A percentile compares a stretch with the other conserved stretches of the same genome.
Conservation (phyloP, 1,140 invertebrate genomes). For the Ceratitis capitata region DNA sequence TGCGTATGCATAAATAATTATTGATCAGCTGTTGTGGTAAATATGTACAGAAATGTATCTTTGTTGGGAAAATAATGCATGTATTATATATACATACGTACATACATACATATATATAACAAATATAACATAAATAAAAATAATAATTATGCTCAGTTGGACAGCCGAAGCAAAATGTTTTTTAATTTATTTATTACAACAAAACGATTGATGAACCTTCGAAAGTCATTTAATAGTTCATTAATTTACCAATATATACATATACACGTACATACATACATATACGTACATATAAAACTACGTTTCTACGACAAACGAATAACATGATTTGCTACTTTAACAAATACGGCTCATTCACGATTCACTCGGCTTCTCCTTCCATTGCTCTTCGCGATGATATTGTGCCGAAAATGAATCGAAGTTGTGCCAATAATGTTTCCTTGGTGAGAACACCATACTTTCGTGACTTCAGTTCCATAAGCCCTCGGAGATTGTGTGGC, state of each 20-base stretch:
- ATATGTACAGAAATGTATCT: no score
- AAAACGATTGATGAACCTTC: not conserved
- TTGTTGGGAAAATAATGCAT: not conserved
- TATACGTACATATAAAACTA: no score
- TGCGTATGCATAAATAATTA: slow-evolving; percentile 4
- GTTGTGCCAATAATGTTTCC: no score
- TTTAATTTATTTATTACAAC: not conserved
- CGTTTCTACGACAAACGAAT: no score
- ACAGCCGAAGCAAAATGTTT: slow-evolving; percentile 5
- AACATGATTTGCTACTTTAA: no score
- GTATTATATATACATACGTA: not conserved
- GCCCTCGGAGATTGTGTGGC: no score
- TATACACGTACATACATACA: not conserved
- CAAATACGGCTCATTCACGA: no score
- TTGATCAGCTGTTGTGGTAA: slow-evolving; percentile 28
- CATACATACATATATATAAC: not conserved
- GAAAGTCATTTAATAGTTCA: not conserved
- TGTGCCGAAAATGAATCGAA: no score
- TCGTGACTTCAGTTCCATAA: no score
- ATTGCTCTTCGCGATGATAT: no score
- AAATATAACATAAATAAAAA: slow-evolving; percentile 1
- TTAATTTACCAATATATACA: not conserved
- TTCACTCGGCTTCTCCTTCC: no score
- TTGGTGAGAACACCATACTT: no score
- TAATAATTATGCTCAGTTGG: not conserved